A percentile compares a stretch with the other conserved stretches of the same genome.
Evolutionary conservation across 2,888 invertebrate species (phyloP).

Genomic region (Aproaerema taeniolella): DNA sequence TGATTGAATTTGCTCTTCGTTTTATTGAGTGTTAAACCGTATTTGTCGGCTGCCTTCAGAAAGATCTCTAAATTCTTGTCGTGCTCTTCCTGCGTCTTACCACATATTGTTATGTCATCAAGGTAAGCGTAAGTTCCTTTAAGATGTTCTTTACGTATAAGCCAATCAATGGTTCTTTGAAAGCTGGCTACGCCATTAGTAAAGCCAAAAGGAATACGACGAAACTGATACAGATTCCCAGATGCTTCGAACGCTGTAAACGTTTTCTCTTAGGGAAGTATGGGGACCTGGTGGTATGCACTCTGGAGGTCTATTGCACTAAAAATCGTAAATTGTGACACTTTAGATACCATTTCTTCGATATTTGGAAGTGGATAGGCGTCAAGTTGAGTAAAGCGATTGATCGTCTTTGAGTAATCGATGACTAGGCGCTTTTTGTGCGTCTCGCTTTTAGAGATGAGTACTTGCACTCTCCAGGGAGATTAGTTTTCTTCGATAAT

Average conservation of each 20-base stretch:
- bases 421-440: slow-evolving; percentile 24
- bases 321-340: slow-evolving; percentile 8
- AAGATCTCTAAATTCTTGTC: slow-evolving; percentile 16
- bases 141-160: slow-evolving; percentile 15
- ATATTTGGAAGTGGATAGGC: slow-evolving; percentile 24
- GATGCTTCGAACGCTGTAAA: slow-evolving; percentile 11
- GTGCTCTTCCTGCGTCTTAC: slow-evolving; percentile 15
- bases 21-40: slow-evolving; percentile 13
- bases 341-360: slow-evolving; percentile 13
- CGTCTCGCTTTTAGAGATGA: slow-evolving; percentile 16
- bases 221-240: slow-evolving; percentile 11
- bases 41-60: slow-evolving; percentile 9
- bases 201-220: slow-evolving; percentile 11
- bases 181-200: slow-evolving; percentile 14
- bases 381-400: slow-evolving; percentile 22
- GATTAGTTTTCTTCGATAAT: slow-evolving; percentile 13
- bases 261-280: slow-evolving; percentile 2
- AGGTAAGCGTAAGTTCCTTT: slow-evolving; percentile 18
- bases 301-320: slow-evolving; percentile 7
- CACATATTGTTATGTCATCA: slow-evolving; percentile 22
- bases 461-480: slow-evolving; percentile 23
- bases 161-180: slow-evolving; percentile 12
- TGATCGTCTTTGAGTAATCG: slow-evolving; percentile 27
- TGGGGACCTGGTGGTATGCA: slow-evolving; percentile 13
- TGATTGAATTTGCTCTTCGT: slow-evolving; percentile 9